phyloP scores from a whole-genome alignment of 2,888 invertebrate species.

The Linyphia triangularis region DNA sequence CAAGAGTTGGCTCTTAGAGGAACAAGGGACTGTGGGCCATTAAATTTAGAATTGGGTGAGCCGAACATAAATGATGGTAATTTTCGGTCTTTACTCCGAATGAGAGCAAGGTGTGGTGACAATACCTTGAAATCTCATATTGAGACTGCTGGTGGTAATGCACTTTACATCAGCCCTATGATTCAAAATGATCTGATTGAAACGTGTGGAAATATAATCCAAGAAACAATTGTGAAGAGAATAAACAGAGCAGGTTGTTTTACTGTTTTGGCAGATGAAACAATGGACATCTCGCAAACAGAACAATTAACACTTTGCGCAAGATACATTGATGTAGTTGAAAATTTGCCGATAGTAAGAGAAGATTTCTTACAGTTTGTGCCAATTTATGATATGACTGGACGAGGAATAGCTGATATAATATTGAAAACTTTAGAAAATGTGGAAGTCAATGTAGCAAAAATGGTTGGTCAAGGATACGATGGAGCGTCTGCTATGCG shows the following conservation, averaged over 20 bases:
- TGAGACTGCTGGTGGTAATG: not conserved
- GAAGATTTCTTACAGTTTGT: constrained; percentile 28
- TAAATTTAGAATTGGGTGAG: not conserved
- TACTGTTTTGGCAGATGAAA: constrained; percentile 30
- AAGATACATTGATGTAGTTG: constrained; percentile 3
- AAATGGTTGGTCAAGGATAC: constrained; percentile 1
- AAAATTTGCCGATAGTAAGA: not conserved
- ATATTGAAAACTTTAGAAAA: not conserved
- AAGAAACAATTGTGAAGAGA: constrained; percentile 1
- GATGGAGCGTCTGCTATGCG: constrained; percentile 13
- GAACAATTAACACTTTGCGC: constrained; percentile 16
- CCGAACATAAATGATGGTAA: constrained; percentile 23
- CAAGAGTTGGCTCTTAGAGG: constrained; percentile 37
- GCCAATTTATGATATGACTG: not conserved
- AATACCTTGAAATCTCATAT: not conserved
- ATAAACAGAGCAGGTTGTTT: not conserved
- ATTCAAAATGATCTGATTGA: constrained; percentile 22
- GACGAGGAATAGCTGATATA: not conserved
- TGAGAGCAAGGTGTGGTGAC: constrained; percentile 2
- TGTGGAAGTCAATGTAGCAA: not conserved
- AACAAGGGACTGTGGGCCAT: not conserved
- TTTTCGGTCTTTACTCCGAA: constrained; percentile 28
- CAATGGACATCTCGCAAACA: constrained; percentile 27
- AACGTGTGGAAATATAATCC: not conserved
- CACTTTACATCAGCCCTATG: constrained; percentile 5